Conservation (phyloP, 2,113 vertebrate species). For the Opisthocomus hoazin region DNA sequence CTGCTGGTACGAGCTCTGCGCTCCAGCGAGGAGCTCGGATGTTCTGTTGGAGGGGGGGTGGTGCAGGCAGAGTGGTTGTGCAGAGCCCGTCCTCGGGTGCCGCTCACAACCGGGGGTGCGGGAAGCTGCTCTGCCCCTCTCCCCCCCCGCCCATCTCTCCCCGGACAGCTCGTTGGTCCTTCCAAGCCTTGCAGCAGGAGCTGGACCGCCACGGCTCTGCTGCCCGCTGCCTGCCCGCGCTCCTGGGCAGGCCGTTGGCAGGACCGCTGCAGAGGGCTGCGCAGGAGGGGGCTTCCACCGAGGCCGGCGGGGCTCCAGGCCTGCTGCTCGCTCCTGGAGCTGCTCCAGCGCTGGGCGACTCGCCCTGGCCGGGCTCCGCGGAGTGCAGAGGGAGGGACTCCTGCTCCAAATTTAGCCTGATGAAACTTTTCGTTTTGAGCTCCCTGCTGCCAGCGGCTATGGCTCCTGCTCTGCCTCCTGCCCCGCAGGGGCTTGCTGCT, state of each 20-base stretch:
- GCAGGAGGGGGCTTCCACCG: not conserved
- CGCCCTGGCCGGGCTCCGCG: not conserved
- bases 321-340: not conserved
- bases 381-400: conserved; percentile 5
- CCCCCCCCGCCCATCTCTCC: not conserved
- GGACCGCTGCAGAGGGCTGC: rapidly evolving
- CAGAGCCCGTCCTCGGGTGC: not conserved
- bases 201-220: rapidly evolving
- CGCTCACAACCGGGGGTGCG: rapidly evolving
- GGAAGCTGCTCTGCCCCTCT: not conserved
- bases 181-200: rapidly evolving
- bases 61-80: not conserved
- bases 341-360: not conserved
- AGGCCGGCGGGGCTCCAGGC: rapidly evolving
- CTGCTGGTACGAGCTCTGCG: not conserved
- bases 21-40: rapidly evolving
- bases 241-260: rapidly evolving
- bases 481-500: not conserved
- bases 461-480: not conserved
- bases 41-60: not conserved
- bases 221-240: rapidly evolving
- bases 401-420: conserved; percentile 38
- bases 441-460: not conserved
- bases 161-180: not conserved
- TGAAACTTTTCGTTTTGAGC: not conserved